Conservation (phyloP, 2,113 vertebrate species). For the Xenopus laevis region DNA sequence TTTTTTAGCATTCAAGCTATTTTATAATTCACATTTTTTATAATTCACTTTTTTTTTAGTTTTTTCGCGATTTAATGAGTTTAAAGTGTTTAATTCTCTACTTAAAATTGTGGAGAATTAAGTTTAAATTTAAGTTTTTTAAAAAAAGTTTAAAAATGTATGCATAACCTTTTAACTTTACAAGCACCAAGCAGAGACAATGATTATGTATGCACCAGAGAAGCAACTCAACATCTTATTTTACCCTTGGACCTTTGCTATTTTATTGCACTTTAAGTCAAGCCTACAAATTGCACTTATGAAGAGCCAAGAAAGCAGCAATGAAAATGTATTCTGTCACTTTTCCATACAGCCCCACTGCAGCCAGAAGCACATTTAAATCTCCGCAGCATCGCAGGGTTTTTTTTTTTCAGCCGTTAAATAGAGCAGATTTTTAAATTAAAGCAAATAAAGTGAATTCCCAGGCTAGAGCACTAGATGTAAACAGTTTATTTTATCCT, state of each 20-base stretch:
- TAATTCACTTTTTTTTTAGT: too few species aligned
- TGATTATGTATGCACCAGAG: too few species aligned
- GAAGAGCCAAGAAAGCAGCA: constrained; percentile 39
- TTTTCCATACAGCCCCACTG: constrained; percentile 38
- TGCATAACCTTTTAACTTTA: too few species aligned
- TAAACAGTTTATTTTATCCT: constrained; percentile 49
- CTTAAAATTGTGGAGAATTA: too few species aligned
- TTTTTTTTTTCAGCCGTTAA: constrained; percentile 50
- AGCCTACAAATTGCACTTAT: constrained; percentile 40
- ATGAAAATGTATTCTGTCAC: constrained; percentile 33
- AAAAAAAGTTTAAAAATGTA: too few species aligned
- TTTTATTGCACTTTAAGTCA: constrained; percentile 32
- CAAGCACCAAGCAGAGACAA: too few species aligned
- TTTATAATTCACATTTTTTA: too few species aligned
- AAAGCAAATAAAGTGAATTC: constrained; percentile 55
- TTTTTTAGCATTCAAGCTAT: too few species aligned
- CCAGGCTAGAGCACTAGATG: constrained; percentile 26
- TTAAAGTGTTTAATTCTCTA: too few species aligned
- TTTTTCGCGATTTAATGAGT: too few species aligned
- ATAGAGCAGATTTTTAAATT: constrained; percentile 56
- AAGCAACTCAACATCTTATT: constrained; percentile 36
- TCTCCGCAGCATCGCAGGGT: constrained; percentile 46
- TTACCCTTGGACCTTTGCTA: constrained; percentile 2
- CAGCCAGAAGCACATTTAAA: constrained; percentile 45
- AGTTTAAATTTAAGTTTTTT: too few species aligned